phyloP scores from a whole-genome alignment of 2,113 vertebrate species.

The Drymodes brunneopygia region DNA sequence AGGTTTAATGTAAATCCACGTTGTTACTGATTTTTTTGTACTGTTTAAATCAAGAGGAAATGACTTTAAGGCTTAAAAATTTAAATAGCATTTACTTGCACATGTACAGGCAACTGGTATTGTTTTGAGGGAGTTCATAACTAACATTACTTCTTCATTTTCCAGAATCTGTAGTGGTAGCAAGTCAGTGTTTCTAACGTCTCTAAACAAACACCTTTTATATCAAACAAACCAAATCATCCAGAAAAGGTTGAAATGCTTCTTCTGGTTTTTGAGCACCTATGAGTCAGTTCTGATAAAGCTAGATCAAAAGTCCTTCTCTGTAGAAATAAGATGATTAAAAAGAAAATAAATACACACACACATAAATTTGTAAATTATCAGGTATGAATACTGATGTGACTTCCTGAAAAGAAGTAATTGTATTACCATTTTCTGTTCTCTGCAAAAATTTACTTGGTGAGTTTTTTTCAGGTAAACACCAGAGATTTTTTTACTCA shows the following conservation, averaged over 20 bases:
- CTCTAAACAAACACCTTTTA: background rate
- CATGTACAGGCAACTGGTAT: background rate
- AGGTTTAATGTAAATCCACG: background rate
- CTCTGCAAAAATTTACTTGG: background rate
- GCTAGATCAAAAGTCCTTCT: background rate
- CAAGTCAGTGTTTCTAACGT: background rate
- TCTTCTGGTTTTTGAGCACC: background rate
- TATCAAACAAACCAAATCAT: background rate
- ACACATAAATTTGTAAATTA: background rate
- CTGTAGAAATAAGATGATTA: background rate
- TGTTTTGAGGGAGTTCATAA: background rate
- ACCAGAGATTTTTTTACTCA: background rate
- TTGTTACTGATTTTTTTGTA: background rate
- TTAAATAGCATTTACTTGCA: background rate
- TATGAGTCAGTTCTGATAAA: background rate
- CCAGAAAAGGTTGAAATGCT: background rate
- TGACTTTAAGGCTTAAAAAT: background rate
- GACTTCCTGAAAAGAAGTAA: background rate
- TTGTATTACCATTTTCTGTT: background rate
- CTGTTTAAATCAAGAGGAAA: background rate
- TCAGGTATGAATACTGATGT: background rate
- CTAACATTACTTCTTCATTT: background rate
- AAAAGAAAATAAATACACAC: background rate
- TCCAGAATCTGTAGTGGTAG: background rate
- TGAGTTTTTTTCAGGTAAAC: background rate